A percentile compares a stretch with the other conserved stretches of the same genome.
Evolutionary conservation across 1,140 invertebrate species (phyloP).

Genomic region (Delia radicum): DNA sequence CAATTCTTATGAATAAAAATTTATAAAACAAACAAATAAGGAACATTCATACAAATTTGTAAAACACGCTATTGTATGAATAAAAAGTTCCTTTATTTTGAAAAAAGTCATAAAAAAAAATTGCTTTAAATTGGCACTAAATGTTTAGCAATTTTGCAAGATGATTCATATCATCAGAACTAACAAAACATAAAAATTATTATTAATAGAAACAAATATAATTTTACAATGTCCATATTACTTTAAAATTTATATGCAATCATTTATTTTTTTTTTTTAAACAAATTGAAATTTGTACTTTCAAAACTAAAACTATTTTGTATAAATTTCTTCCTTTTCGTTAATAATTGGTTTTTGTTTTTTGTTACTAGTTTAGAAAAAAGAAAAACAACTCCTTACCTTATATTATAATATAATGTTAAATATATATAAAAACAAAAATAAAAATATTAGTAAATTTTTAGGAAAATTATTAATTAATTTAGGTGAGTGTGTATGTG

Average conservation of each 20-base stretch:
- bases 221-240: not conserved
- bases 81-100: not conserved
- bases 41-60: not conserved
- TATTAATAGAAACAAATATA: not conserved
- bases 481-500: not conserved
- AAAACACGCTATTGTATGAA: not conserved
- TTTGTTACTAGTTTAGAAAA: not conserved
- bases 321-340: not conserved
- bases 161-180: too few species aligned
- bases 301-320: not conserved
- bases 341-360: not conserved
- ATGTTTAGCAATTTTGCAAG: not conserved
- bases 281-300: too few species aligned
- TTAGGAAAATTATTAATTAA: not conserved
- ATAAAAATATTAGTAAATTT: not conserved
- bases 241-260: not conserved
- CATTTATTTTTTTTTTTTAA: too few species aligned
- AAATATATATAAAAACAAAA: not conserved
- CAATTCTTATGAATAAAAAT: slow-evolving; percentile 24
- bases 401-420: not conserved
- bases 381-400: not conserved
- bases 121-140: not conserved
- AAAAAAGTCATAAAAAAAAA: not conserved
- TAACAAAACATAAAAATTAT: not conserved
- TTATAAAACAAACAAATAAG: not conserved